Base-by-base conservation (phyloP, 2,797 vertebrate genomes). In the Todus mexicanus region DNA sequence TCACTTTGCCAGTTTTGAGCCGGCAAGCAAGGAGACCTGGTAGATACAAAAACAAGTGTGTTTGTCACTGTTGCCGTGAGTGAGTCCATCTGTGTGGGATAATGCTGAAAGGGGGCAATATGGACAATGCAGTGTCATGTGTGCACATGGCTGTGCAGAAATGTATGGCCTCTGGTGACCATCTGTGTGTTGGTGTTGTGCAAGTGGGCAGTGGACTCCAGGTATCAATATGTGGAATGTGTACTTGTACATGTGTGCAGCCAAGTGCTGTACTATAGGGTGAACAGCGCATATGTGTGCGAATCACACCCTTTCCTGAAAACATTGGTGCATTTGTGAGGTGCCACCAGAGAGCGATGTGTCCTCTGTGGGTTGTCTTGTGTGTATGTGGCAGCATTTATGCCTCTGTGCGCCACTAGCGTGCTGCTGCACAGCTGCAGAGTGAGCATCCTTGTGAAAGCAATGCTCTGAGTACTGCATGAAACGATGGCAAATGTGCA, bases 271-370 rank as follows among this genome's bases (percentile, higher is more conserved):
- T 31, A 53, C 43, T 65, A n/a, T 8, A 48, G 33, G 31, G 27
- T 27, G 56, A 89, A 18, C 15, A 31, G 60, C 4, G 13, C 2
- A 1, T 31, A 16, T 6, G 15, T 27, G 37, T 17, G 53, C 6
- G 1, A 53, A n/a, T 6, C 61, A n/a, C 63, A 22, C 14, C 37
- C 48, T 78, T 68, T 45, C 37, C 42, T 81, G 73, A 72, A 40
- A 81, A 21, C 45, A 29, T 3, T 0, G 0, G 47, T 7, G 2
- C 22, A 5, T 63, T 66, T 82, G n/a, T 54, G 50, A 92, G 59
- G 48, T 64, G 80, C 25, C 63, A 27, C 0, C 0, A 60, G 56
- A 50, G n/a, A 60, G 59, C 1, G 0, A 29, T n/a, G 61, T 16
- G 31, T 48, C 37, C 43, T 60, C 79, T 60, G 33, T 7, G 43